phyloP scores from a whole-genome alignment of 2,113 vertebrate species.

The Puntigrus tetrazona region DNA sequence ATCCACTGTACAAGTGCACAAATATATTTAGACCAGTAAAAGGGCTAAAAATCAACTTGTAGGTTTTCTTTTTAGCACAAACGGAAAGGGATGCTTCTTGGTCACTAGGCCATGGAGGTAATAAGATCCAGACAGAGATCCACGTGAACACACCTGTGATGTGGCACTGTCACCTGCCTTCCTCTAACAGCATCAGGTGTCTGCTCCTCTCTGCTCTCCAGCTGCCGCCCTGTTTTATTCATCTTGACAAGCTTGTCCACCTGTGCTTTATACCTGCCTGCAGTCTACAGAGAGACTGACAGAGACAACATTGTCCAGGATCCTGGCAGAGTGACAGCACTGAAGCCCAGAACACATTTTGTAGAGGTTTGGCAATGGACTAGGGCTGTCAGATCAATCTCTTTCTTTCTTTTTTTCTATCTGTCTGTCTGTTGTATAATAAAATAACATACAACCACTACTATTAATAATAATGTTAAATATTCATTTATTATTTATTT shows the following conservation, averaged over 20 bases:
- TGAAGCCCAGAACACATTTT: not conserved
- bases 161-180: not conserved
- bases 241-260: constrained; percentile 14
- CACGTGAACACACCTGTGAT: not conserved
- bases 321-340: not conserved
- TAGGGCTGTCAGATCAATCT: not conserved
- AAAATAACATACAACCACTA: too few relatives aligned
- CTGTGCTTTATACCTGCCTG: not conserved
- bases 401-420: too few relatives aligned
- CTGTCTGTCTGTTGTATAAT: too few relatives aligned
- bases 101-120: constrained; percentile 19
- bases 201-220: constrained; percentile 30
- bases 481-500: too few relatives aligned
- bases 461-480: too few relatives aligned
- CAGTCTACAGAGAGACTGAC: constrained; percentile 15
- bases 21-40: not conserved
- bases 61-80: not conserved
- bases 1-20: not conserved
- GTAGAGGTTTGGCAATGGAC: not conserved
- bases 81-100: not conserved
- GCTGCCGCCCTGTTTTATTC: constrained; percentile 35
- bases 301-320: constrained; percentile 5
- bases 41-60: not conserved
- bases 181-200: constrained; percentile 36
- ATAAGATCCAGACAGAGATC: not conserved